Conservation (phyloP, 2,888 invertebrate genomes). For the Eutolmus rufibarbis region DNA sequence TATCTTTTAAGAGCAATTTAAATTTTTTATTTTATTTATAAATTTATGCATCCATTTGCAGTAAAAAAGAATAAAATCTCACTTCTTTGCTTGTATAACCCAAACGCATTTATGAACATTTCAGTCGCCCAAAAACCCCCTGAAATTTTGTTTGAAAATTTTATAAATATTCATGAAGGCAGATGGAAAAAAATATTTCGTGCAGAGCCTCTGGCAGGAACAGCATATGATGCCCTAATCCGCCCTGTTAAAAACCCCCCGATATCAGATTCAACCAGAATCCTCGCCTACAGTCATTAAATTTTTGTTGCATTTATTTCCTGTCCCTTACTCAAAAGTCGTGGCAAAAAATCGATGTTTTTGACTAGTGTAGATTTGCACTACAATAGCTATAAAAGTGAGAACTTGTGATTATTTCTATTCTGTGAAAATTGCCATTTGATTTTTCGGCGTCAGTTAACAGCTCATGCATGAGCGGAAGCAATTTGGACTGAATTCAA, state of each 20-base stretch:
- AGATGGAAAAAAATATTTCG: background rate
- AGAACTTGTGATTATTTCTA: constrained; percentile 14
- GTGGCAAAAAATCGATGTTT: background rate
- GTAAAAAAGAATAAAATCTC: background rate
- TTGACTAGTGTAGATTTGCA: background rate
- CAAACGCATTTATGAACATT: background rate
- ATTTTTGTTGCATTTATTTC: background rate
- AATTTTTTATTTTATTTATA: background rate
- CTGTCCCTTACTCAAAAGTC: background rate
- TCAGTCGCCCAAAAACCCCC: background rate
- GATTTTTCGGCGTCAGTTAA: constrained; percentile 28
- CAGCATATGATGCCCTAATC: background rate
- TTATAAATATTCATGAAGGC: background rate
- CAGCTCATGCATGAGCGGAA: constrained; percentile 22
- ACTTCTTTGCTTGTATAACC: background rate
- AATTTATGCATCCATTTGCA: background rate
- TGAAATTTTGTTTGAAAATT: background rate
- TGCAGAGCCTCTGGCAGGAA: background rate
- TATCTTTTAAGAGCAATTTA: background rate
- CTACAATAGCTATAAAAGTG: background rate
- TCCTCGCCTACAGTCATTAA: background rate
- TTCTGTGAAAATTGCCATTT: background rate
- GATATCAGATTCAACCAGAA: background rate
- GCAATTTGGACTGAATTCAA: constrained; percentile 31
- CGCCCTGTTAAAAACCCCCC: background rate